Evolutionary conservation across 2,797 vertebrate species (phyloP).

Genomic region (Aselliscus stoliczkanus): DNA sequence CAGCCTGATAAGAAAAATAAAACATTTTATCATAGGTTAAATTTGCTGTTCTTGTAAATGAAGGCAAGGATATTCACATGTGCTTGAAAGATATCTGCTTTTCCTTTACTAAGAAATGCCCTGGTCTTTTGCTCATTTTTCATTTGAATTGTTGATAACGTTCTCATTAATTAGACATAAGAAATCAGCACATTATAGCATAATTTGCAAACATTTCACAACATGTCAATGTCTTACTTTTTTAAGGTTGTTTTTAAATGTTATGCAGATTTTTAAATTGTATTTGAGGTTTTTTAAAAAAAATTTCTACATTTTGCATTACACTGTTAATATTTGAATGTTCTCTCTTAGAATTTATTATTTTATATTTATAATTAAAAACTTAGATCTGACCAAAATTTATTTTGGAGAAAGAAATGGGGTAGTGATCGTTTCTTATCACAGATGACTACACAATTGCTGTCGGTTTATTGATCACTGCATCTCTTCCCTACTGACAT

Average conservation of each 20-base stretch:
- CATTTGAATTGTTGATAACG: not conserved
- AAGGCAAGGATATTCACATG: not conserved
- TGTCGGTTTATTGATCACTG: not conserved
- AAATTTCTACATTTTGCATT: not conserved
- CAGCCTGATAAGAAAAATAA: not conserved
- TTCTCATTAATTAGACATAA: not conserved
- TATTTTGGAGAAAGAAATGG: not conserved
- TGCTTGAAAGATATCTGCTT: not conserved
- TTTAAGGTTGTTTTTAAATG: not conserved
- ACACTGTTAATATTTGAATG: not conserved
- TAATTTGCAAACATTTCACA: not conserved
- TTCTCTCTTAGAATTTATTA: not conserved
- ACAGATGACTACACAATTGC: not conserved
- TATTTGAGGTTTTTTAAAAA: not conserved
- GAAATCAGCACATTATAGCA: not conserved
- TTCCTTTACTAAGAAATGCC: not conserved
- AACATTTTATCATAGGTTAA: not conserved
- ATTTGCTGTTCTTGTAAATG: not conserved
- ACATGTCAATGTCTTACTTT: not conserved
- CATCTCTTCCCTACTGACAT: not conserved
- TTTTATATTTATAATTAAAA: not conserved
- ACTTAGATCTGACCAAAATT: not conserved
- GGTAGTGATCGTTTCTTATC: not conserved
- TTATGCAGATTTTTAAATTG: not conserved
- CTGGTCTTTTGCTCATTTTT: not conserved